These are phyloP conservation scores for Arctopsyche grandis DNA, from an alignment of 1,140 invertebrate genomes.

Conservation along the genomic window DNA sequence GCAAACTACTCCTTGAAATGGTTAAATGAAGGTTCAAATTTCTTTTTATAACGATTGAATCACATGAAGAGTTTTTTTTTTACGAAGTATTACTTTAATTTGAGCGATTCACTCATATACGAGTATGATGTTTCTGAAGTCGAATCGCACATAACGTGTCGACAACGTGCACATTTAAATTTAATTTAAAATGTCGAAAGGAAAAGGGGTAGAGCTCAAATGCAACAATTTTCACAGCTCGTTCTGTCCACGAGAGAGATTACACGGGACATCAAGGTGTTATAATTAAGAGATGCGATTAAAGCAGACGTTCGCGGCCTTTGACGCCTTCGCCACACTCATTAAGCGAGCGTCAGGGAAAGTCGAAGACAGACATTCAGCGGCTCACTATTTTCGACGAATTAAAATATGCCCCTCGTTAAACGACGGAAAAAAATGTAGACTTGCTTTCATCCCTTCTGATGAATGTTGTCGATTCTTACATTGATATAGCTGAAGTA, in stretches of 20 bases:
- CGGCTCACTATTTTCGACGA: not conserved
- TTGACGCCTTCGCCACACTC: conserved; percentile 22
- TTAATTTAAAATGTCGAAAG: too few species aligned
- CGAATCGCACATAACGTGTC: too few species aligned
- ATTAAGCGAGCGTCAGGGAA: conserved; percentile 18
- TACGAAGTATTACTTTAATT: too few species aligned
- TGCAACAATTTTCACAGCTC: too few species aligned
- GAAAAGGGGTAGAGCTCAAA: too few species aligned
- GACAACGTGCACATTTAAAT: too few species aligned
- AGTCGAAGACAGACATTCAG: not conserved
- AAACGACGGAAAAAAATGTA: not conserved
- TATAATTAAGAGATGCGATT: conserved; percentile 30
- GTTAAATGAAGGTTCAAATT: too few species aligned
- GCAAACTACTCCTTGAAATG: too few species aligned
- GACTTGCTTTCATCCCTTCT: not conserved
- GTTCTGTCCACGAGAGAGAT: not conserved
- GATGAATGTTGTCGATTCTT: not conserved
- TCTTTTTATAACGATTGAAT: too few species aligned
- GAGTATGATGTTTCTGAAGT: too few species aligned
- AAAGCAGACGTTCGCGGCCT: conserved; percentile 25
- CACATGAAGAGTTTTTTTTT: too few species aligned
- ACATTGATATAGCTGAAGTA: conserved; percentile 53
- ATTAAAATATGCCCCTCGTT: not conserved
- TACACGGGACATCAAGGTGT: conserved; percentile 3
- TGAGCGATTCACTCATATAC: too few species aligned